phyloP scores from a whole-genome alignment of 2,797 vertebrate genomes.

The Ceryle rudis region DNA sequence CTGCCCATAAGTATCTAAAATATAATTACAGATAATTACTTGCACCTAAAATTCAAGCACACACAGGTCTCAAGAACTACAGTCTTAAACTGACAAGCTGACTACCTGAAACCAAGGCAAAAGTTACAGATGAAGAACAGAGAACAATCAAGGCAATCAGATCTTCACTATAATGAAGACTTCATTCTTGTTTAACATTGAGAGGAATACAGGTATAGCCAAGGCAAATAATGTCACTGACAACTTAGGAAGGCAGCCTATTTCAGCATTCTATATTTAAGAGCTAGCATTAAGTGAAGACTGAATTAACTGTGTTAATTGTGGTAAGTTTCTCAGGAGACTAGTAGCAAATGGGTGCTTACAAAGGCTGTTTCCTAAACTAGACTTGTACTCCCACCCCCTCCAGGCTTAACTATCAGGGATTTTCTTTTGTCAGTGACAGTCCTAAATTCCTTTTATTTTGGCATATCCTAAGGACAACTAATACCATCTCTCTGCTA shows the following conservation, averaged over 20 bases:
- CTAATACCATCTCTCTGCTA: not conserved
- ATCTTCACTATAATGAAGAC: not conserved
- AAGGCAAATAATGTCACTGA: not conserved
- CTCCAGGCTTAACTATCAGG: not conserved
- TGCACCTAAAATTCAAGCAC: not conserved
- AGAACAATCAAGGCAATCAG: not conserved
- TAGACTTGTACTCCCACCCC: not conserved
- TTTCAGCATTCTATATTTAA: not conserved
- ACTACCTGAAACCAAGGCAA: not conserved
- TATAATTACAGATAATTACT: not conserved
- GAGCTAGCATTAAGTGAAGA: not conserved
- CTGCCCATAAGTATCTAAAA: not conserved
- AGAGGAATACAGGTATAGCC: not conserved
- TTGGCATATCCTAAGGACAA: not conserved
- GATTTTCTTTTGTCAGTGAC: not conserved
- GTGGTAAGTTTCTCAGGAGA: not conserved
- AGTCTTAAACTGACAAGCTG: not conserved
- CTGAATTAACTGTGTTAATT: not conserved
- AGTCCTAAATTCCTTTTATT: not conserved
- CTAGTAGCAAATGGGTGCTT: not conserved
- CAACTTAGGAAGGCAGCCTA: not conserved
- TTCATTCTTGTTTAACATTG: not conserved
- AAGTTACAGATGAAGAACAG: not conserved
- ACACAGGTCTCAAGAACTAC: not conserved
- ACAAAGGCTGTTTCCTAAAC: not conserved